A percentile compares a stretch with the other conserved stretches of the same genome.
These are phyloP conservation scores for Drosophila nasuta DNA, from an alignment of 1,140 invertebrate species.

Conservation along the genomic window DNA sequence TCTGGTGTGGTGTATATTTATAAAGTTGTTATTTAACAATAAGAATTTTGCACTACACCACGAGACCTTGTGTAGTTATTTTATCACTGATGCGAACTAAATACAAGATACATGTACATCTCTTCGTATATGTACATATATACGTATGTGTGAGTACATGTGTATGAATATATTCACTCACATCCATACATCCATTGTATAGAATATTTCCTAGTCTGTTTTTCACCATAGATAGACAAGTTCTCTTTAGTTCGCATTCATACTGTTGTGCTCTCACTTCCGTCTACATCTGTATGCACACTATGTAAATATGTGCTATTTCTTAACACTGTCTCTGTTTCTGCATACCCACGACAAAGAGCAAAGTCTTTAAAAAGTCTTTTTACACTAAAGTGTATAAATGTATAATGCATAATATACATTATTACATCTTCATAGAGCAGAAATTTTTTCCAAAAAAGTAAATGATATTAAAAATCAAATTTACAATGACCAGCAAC, in stretches of 20 bases:
- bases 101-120: not conserved
- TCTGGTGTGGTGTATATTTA: not conserved
- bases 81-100: slow-evolving; percentile 16
- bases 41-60: not conserved
- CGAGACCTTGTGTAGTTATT: not conserved
- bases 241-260: slow-evolving; percentile 35
- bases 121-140: too few relatives aligned
- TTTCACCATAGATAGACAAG: slow-evolving; percentile 32
- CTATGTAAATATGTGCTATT: slow-evolving; percentile 8
- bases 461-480: not conserved
- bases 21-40: slow-evolving; percentile 15
- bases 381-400: too few relatives aligned
- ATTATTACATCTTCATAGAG: too few relatives aligned
- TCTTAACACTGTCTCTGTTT: slow-evolving; percentile 12
- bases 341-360: not conserved
- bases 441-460: not conserved
- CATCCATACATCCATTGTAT: slow-evolving; percentile 1
- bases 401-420: too few relatives aligned
- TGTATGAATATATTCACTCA: slow-evolving; percentile 1
- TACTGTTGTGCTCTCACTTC: slow-evolving; percentile 43
- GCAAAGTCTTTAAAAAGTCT: too few relatives aligned
- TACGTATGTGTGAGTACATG: not conserved
- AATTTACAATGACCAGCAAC: slow-evolving; percentile 23
- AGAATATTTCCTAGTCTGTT: slow-evolving; percentile 40
- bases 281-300: slow-evolving; percentile 28